phyloP scores from a whole-genome alignment of 2,113 vertebrate species.

The Phyllostomus discolor region DNA sequence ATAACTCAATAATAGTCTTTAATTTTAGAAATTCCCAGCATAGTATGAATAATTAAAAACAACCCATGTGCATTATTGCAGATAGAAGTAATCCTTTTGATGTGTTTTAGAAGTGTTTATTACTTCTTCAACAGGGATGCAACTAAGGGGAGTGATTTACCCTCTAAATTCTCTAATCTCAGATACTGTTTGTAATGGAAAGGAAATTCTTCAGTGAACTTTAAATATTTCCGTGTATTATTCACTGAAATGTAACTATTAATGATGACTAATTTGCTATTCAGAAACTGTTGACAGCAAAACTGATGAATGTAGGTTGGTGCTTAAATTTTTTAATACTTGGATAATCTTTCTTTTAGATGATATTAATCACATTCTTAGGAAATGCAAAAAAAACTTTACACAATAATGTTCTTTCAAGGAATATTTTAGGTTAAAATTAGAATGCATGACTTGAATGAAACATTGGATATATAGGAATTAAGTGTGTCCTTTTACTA shows the following conservation, averaged over 20 bases:
- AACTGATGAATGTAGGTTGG: slow-evolving; percentile 24
- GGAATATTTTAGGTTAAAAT: slow-evolving; percentile 14
- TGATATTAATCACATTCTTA: slow-evolving; percentile 19
- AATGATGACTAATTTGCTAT: slow-evolving; percentile 29
- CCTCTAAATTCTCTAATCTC: not conserved
- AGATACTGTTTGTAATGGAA: not conserved
- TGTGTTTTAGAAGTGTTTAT: slow-evolving; percentile 13
- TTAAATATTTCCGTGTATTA: not conserved
- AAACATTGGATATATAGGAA: not conserved
- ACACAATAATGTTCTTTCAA: slow-evolving; percentile 21
- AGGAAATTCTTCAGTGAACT: slow-evolving; percentile 14
- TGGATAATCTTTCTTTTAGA: not conserved
- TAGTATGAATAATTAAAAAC: slow-evolving; percentile 27
- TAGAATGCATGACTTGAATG: not conserved
- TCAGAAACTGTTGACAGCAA: slow-evolving; percentile 40
- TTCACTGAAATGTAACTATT: slow-evolving; percentile 11
- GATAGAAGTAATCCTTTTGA: not conserved
- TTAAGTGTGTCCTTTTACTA: not conserved
- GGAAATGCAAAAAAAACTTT: not conserved
- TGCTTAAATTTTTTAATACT: slow-evolving; percentile 40
- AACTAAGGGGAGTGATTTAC: not conserved
- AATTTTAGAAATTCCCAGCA: slow-evolving; percentile 24
- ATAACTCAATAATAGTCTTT: slow-evolving; percentile 38
- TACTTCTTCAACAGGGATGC: not conserved
- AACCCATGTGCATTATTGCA: not conserved